Evolutionary conservation across 2,888 invertebrate genomes (phyloP), one percentile per base, ranked within the genome.

Genomic region (Thera britannica): DNA sequence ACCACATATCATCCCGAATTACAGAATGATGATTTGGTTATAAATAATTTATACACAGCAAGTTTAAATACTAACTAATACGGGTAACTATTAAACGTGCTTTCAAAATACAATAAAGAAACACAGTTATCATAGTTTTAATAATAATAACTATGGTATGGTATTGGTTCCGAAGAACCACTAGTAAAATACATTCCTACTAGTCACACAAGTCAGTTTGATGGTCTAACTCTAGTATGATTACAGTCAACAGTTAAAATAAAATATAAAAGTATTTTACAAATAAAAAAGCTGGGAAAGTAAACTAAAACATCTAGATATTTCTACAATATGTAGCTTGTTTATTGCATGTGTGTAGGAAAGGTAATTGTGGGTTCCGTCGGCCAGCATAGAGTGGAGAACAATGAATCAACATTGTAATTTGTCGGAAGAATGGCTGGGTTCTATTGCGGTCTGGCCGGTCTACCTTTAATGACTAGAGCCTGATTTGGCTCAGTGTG

Each of bases 351-450:
- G 54, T 56, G 36, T 55, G 54, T 55, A n/a, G 35, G 11, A 3
- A 41, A 41, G 7, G n/a, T 41, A 58, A 55, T 62, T 55, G 61
- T 46, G 54, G 54, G 46, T 55, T 62, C 12, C n/a, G 35, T 34
- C 46, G 44, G 35, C 11, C 54, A 34, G 46, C 34, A 51, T 41
- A 38, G 23, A 60, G 41, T 38, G 23, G 41, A 52, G 48, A 76
- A 79, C 80, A 81, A 83, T 82, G 78, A 83, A 84, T 82, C 77
- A 81, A 79, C 78, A 78, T 80, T 79, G 81, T 83, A 84, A 85
- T 86, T 85, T 83, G 78, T 79, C 64, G 69, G 77, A 80, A 78
- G 76, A 77, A 80, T 74, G 73, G 74, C 71, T 64, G 75, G 68
- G 68, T 71, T 75, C 79, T 74, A 73, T 71, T 73, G 83, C 76